Evolutionary conservation across 2,797 vertebrate genomes (phyloP).

Genomic region (Esox lucius): DNA sequence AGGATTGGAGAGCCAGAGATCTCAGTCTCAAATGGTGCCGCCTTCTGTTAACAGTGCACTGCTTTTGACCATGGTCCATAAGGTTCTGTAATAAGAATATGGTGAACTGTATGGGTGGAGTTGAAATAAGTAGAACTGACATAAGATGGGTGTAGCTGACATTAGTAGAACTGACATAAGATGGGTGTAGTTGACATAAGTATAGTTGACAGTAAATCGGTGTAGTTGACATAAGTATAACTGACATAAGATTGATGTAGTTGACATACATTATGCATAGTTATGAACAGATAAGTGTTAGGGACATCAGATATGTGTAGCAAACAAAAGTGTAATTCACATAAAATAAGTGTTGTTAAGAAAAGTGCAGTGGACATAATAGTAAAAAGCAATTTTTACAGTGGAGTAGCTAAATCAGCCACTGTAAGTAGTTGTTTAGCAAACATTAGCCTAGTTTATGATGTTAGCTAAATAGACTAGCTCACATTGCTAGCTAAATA

Average conservation of each 20-base stretch:
- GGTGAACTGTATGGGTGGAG: neutral
- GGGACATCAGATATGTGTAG: no score
- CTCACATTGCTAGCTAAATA: no score
- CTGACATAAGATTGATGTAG: constrained; percentile 11
- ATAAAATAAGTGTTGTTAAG: no score
- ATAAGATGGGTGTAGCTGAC: neutral
- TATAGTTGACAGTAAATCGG: constrained; percentile 14
- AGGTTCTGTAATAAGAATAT: constrained; percentile 20
- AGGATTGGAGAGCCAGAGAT: constrained; percentile 32
- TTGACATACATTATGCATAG: neutral
- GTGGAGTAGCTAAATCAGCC: no score
- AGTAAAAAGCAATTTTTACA: no score
- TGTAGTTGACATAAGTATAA: neutral
- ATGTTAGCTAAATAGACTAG: no score
- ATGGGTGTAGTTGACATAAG: neutral
- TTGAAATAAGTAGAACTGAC: constrained; percentile 16
- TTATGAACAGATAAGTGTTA: neutral
- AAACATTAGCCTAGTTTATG: no score
- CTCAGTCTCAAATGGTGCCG: neutral
- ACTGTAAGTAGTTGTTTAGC: no score
- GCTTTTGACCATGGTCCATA: neutral
- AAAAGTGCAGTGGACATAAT: no score
- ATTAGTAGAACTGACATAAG: constrained; percentile 14
- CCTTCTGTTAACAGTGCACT: neutral
- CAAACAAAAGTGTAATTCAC: no score